A percentile compares a stretch with the other conserved stretches of the same genome.
Evolutionary conservation across 2,888 invertebrate species (phyloP).

Genomic region (Hypercompe scribonia): DNA sequence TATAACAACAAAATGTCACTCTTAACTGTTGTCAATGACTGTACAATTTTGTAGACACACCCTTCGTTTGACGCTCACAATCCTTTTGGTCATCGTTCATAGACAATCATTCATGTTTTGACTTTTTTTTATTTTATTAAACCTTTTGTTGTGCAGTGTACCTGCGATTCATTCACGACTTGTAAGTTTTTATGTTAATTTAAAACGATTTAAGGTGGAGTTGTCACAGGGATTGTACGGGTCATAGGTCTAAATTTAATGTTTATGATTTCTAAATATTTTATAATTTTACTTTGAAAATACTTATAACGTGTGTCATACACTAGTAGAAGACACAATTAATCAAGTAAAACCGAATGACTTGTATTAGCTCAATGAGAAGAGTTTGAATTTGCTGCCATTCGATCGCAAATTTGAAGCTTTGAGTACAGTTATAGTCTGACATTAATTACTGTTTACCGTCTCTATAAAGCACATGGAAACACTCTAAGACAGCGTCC

Average conservation of each 20-base stretch:
- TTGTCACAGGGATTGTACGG: not conserved
- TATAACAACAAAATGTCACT: slow-evolving; percentile 77
- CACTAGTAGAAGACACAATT: too few species aligned
- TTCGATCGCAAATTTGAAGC: too few species aligned
- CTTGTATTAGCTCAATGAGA: too few species aligned
- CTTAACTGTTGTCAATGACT: slow-evolving; percentile 77
- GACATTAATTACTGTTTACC: too few species aligned
- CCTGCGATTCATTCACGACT: slow-evolving; percentile 16
- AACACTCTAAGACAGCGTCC: too few species aligned
- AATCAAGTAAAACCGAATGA: too few species aligned
- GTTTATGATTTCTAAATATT: not conserved
- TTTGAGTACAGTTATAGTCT: too few species aligned
- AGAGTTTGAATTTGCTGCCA: too few species aligned
- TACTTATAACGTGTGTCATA: not conserved
- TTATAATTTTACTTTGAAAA: not conserved
- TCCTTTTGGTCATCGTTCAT: slow-evolving; percentile 73
- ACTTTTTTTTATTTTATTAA: slow-evolving; percentile 29
- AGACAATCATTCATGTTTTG: slow-evolving; percentile 51
- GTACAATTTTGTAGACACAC: slow-evolving; percentile 77
- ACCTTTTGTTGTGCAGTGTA: slow-evolving; percentile 32
- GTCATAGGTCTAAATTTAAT: not conserved
- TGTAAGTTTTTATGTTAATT: slow-evolving; percentile 17
- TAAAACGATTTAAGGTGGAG: slow-evolving; percentile 11
- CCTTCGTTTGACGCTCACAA: slow-evolving; percentile 67
- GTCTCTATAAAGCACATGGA: too few species aligned